These are phyloP conservation scores for Saturnia pavonia DNA, from an alignment of 2,888 invertebrate species.

Conservation along the genomic window DNA sequence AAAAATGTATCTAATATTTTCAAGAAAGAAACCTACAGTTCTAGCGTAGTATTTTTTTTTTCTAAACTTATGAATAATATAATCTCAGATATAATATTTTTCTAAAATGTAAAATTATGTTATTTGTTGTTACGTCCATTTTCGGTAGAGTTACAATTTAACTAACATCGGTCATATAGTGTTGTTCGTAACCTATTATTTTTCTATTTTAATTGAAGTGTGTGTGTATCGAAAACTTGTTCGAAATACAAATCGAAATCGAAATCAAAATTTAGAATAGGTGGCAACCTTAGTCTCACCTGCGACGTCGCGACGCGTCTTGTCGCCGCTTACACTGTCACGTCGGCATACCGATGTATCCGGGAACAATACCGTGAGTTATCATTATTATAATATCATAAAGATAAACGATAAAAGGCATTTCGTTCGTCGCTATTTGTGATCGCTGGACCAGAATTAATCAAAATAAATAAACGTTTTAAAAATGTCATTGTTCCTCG, in stretches of 20 bases:
- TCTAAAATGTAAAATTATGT: no score
- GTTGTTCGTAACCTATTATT: background rate
- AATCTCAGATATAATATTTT: no score
- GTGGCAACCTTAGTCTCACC: background rate
- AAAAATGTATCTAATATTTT: no score
- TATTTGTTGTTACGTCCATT: no score
- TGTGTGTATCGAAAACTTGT: background rate
- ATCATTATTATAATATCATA: background rate
- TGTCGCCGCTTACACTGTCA: background rate
- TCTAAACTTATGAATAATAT: no score
- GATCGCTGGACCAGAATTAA: background rate
- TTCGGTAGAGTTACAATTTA: no score
- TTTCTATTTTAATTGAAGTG: background rate
- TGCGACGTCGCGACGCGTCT: background rate
- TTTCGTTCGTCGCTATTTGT: background rate
- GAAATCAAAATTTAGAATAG: background rate
- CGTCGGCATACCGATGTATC: constrained; percentile 3
- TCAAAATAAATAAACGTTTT: no score
- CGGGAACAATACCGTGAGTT: background rate
- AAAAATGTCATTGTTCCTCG: background rate
- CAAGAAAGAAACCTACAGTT: no score
- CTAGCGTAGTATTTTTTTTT: no score
- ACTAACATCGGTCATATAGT: no score
- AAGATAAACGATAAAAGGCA: background rate
- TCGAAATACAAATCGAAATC: background rate